A percentile compares a stretch with the other conserved stretches of the same genome.
Conservation (phyloP, 2,888 invertebrate species). For the Epirrita christyi region DNA sequence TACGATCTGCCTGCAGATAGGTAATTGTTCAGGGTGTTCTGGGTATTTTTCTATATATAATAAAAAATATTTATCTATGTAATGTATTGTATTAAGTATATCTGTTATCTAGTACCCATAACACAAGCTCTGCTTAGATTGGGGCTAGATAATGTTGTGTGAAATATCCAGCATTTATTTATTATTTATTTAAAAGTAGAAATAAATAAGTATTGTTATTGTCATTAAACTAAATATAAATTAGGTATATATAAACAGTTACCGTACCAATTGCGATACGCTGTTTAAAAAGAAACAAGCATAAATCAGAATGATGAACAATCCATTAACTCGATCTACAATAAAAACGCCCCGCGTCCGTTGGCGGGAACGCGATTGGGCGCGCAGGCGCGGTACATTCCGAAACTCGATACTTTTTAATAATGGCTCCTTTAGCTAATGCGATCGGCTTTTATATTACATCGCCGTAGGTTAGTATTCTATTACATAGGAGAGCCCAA, state of each 20-base stretch:
- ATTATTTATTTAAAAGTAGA: no score
- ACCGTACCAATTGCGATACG: slow-evolving; percentile 25
- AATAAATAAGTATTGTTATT: no score
- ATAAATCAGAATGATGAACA: slow-evolving; percentile 82
- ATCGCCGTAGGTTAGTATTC: slow-evolving; percentile 74
- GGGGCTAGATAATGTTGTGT: no score
- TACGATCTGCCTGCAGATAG: no score
- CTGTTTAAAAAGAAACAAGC: slow-evolving; percentile 57
- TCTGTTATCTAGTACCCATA: no score
- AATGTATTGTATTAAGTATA: no score
- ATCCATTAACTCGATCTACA: slow-evolving; percentile 79
- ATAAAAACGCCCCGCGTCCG: slow-evolving; percentile 63
- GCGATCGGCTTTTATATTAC: slow-evolving; percentile 80
- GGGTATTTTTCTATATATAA: no score
- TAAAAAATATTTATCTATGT: no score
- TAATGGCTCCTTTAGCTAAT: slow-evolving; percentile 84
- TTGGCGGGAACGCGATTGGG: slow-evolving; percentile 71
- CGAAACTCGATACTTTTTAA: slow-evolving; percentile 84
- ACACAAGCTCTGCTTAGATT: no score
- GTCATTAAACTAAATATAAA: slow-evolving; percentile 7
- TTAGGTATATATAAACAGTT: background rate
- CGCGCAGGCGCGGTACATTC: slow-evolving; percentile 66
- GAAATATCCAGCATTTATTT: no score
- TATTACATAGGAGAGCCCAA: slow-evolving; percentile 73
- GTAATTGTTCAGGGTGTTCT: no score